Evolutionary conservation across 2,113 vertebrate genomes (phyloP).

Genomic region (Pangasianodon hypophthalmus): DNA sequence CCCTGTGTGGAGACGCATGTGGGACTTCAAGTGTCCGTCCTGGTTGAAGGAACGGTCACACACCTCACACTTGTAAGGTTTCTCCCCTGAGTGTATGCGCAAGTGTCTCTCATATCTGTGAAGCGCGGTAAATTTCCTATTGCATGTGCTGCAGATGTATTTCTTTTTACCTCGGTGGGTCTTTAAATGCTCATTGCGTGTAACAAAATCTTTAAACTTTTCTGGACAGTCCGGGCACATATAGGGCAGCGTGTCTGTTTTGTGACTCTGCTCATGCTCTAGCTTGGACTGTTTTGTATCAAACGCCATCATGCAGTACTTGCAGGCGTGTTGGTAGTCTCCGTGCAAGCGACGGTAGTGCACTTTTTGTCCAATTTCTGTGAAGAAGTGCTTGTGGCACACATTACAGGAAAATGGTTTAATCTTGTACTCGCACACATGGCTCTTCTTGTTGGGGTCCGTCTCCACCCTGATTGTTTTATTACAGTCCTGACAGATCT

Average conservation of each 20-base stretch:
- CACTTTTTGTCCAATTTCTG: slow-evolving; percentile 11
- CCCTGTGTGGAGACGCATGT: slow-evolving; percentile 19
- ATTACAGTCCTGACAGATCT: slow-evolving; percentile 7
- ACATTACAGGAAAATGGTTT: slow-evolving; percentile 22
- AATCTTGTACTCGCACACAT: slow-evolving; percentile 25
- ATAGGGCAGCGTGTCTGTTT: background rate
- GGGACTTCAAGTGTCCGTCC: slow-evolving; percentile 26
- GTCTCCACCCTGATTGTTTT: background rate
- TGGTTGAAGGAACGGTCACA: slow-evolving; percentile 24
- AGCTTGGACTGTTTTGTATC: slow-evolving; percentile 28
- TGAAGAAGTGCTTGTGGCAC: slow-evolving; percentile 18
- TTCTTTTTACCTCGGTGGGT: slow-evolving; percentile 23
- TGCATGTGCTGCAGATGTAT: background rate
- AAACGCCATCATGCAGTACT: slow-evolving; percentile 22
- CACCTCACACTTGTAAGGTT: slow-evolving; percentile 13
- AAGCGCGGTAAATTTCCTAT: background rate
- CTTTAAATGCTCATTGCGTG: slow-evolving; percentile 11
- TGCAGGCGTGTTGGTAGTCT: slow-evolving; percentile 19
- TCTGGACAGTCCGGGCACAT: slow-evolving; percentile 13
- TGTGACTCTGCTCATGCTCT: slow-evolving; percentile 18
- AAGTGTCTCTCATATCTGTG: slow-evolving; percentile 5
- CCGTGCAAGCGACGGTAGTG: slow-evolving; percentile 14
- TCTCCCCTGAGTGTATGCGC: slow-evolving; percentile 9
- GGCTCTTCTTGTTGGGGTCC: slow-evolving; percentile 15
- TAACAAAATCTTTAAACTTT: slow-evolving; percentile 12